A percentile compares a stretch with the other conserved stretches of the same genome.
Conservation (phyloP, 2,113 vertebrate genomes). For the Tychaedon coryphoeus region DNA sequence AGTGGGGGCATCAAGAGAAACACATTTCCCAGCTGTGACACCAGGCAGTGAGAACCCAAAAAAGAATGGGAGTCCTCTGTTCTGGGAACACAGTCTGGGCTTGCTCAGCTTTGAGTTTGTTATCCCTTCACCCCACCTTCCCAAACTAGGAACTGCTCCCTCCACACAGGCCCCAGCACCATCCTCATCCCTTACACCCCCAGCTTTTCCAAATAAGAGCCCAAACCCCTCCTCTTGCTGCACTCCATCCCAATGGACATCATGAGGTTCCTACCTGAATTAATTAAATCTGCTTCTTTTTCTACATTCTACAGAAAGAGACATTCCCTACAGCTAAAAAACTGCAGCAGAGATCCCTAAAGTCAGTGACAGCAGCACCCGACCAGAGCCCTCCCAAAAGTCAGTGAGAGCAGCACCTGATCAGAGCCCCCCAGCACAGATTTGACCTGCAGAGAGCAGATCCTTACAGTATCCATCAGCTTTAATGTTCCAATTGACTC, state of each 20-base stretch:
- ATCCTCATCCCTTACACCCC: not conserved
- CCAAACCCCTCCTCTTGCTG: not conserved
- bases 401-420: not conserved
- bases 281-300: not conserved
- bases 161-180: accelerated
- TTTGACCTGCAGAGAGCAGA: not conserved
- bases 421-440: not conserved
- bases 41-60: not conserved
- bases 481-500: not conserved
- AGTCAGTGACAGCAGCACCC: not conserved
- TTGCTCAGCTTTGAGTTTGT: not conserved
- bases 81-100: not conserved
- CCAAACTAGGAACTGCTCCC: not conserved
- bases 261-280: not conserved
- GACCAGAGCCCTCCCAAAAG: not conserved
- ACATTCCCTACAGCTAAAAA: not conserved
- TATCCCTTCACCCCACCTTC: not conserved
- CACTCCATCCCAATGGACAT: not conserved
- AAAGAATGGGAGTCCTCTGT: not conserved
- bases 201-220: not conserved
- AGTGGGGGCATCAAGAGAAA: not conserved
- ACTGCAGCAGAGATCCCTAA: not conserved
- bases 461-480: not conserved
- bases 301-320: not conserved
- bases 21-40: not conserved